Conservation (phyloP, 2,113 vertebrate genomes). For the Notarius quadriscutis region DNA sequence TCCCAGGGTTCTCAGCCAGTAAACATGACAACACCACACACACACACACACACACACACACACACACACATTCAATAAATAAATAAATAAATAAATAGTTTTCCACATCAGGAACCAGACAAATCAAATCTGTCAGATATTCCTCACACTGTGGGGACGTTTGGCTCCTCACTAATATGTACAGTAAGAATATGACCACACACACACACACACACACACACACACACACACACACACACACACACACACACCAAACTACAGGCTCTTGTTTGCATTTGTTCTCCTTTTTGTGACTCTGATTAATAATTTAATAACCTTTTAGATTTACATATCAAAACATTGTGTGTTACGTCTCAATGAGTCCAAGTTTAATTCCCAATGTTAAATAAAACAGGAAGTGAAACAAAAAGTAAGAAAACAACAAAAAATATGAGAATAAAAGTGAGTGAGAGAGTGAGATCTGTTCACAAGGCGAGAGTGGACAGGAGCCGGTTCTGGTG, state of each 20-base stretch:
- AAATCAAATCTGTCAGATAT: background rate
- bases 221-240: constrained; percentile 34
- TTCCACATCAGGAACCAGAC: background rate
- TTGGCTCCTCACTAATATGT: background rate
- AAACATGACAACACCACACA: constrained; percentile 65
- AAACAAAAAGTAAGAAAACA: background rate
- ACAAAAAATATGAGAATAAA: background rate
- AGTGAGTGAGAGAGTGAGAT: constrained; percentile 24
- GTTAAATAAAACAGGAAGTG: background rate
- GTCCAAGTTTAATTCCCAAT: background rate
- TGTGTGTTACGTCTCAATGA: background rate
- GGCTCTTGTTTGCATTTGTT: background rate
- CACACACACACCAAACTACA: constrained; percentile 11
- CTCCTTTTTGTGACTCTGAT: background rate
- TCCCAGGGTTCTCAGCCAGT: constrained; percentile 49
- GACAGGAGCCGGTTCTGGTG: constrained; percentile 46
- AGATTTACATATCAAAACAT: background rate
- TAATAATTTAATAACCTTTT: background rate
- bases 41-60: constrained; percentile 46
- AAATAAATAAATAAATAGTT: background rate
- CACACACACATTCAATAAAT: background rate
- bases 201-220: constrained; percentile 40
- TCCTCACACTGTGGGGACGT: background rate
- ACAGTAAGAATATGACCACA: background rate
- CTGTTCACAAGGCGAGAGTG: constrained; percentile 59